A percentile compares a stretch with the other conserved stretches of the same genome.
phyloP scores from a whole-genome alignment of 2,113 vertebrate species.

The Noturus placidus region DNA sequence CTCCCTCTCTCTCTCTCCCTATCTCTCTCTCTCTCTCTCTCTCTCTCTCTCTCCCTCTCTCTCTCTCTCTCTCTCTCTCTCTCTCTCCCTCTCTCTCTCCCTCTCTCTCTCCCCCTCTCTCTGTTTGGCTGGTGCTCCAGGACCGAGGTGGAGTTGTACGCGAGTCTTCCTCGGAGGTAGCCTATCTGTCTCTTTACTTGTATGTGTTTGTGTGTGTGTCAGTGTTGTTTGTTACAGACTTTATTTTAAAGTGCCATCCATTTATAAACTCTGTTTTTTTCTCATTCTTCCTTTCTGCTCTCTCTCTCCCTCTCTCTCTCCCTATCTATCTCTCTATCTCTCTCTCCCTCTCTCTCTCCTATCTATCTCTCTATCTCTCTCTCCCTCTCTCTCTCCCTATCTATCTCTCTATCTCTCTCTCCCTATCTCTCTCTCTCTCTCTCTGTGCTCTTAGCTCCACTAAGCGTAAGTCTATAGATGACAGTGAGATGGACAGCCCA shows the following conservation, averaged over 20 bases:
- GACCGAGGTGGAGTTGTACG: conserved; percentile 83
- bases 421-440: background rate
- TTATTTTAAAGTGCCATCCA: background rate
- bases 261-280: conserved; percentile 1
- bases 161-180: conserved; percentile 82
- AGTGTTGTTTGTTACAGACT: background rate
- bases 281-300: background rate
- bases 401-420: background rate
- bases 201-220: conserved; percentile 2
- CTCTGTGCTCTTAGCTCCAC: conserved; percentile 75
- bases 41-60: conserved; percentile 24
- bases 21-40: conserved; percentile 9
- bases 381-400: background rate
- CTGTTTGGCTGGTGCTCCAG: conserved; percentile 65
- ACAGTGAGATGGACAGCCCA: conserved; percentile 95
- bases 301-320: background rate
- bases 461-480: conserved; percentile 93
- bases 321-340: no score
- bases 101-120: conserved; percentile 21
- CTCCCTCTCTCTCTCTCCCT: background rate
- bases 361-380: no score
- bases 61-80: background rate
- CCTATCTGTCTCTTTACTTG: conserved; percentile 43
- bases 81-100: conserved; percentile 19
- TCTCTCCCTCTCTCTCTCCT: no score